Base-by-base conservation (phyloP, 2,888 invertebrate species). In the Hemicrepidius hirtus region DNA sequence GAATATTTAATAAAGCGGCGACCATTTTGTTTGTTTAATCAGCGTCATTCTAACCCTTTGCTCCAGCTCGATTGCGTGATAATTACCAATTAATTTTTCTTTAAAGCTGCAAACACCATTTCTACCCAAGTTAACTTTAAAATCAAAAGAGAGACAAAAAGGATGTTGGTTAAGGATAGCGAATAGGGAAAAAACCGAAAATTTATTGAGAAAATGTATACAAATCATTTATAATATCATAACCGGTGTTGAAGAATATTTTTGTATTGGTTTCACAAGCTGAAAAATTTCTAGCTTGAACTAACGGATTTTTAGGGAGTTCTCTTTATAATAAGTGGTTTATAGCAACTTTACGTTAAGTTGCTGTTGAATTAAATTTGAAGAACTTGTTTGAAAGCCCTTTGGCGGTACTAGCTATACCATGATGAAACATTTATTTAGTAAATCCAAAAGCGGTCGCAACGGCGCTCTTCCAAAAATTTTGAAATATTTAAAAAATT, bases 21-120 rank as follows among this genome's bases (percentile, higher is more conserved):
- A 55, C 63, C 72, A 72, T 68, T 72, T 68, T 72, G 63, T 68
- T 72, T 72, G 72, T 68, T 72, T 68, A 72, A 68, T 72, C 63
- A 68, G 68, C 68, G 63, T 68, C 63, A 28, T 35, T 72, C 28
- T 63, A 68, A 68, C 64, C 64, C 68, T 63, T 68, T 40, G 16
- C 57, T 63, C n/a, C n/a, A n/a, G 32, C 66, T 67, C 67, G 35
- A 62, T 72, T 68, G 72, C 72, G 68, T 72, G 68, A 72, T 72
- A 68, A 72, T 72, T 72, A 57, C 49, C 44, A 68, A 72, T 68
- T 68, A 72, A 40, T 57, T 55, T 63, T 50, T 53, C 13, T 21
- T 35, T 37, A 55, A 57, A 57, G 57, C 57, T 37, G 40, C 57
- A 18, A 20, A 21, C 9, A 37, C 40, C 57, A 10, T 10, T 20